Evolutionary conservation across 2,797 vertebrate genomes (phyloP), one percentile per base, ranked within the genome.

Genomic region (Scarus forsteni): DNA sequence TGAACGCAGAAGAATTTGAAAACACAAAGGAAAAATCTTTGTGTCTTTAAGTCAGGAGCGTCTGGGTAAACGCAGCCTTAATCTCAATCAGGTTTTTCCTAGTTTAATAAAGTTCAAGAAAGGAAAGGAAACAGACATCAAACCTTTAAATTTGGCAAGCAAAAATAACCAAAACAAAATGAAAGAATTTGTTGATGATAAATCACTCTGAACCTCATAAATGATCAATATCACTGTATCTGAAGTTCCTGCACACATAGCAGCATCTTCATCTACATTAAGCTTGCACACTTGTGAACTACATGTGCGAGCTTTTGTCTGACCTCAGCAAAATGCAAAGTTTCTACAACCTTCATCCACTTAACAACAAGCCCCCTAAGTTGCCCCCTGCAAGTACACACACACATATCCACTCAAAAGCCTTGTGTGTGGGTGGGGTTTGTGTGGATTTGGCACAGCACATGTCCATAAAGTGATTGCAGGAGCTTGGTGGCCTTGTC

Each of bases 391-490:
- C 16, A 19, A 39, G 35, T 35, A 18, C 38, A 56, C 79, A 51
- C 42, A 55, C 61, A 60, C n/a, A 57, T 57, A 70, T 54, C 71
- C 10, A 44, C 57, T 73, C 49, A 42, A 61, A 79, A 66, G 77
- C 75, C 79, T 85, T 81, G 82, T 85, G 77, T 60, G 52, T 36
- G 34, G 63, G 38, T 12, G 77, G 75, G 75, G 77, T 83, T 89
- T 81, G 76, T 73, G 69, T 80, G 72, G 77, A 81, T 75, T 80
- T 86, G 83, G 84, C 85, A 84, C 77, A 48, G 83, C 70, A 82
- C 79, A 87, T 74, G 81, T 89, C 83, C 74, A 88, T 85, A 85
- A 86, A 91, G 86, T 81, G 86, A 86, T 87, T 80, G 78, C 84
- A 65, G 59, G 72, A 83, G 73, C 85, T 85, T 76, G 62, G 77